Evolutionary conservation across 2,888 invertebrate genomes (phyloP), one percentile per base, ranked within the genome.

Genomic region (Xestia sexstrigata): DNA sequence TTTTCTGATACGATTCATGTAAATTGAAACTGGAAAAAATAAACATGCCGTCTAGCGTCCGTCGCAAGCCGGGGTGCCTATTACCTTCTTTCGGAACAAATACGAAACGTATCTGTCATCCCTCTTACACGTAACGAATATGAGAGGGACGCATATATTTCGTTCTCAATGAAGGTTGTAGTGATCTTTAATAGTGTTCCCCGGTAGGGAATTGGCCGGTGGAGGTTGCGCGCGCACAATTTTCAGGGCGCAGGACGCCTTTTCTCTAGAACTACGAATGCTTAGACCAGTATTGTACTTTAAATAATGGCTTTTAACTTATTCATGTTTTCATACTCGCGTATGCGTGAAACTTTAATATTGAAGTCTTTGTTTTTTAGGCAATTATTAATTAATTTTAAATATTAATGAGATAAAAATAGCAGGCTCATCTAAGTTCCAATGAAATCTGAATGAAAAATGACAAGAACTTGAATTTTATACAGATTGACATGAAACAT

Each of bases 241-340:
- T 93, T 94, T 93, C 94, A 96, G 94, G 92, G 96, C 96, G 96
- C 96, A 96, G 95, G 96, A 95, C 95, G 91, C 92, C 89, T 94
- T 92, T 91, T 82, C 68, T 74, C 76, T 83, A 93, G 95, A 89
- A 86, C 87, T 95, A 95, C 76, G 85, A 95, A 95, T 81, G 70
- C 90, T 90, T 94, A 96, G 96, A 96, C 90, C 88, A 17, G 92
- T 42, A 74, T 71, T 71, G 7, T 39, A 70, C 78, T 77, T 84
- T 76, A 85, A 82, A 79, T 78, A 73, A 66, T 26, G 20, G 1
- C 13, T 71, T 62, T 39, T 9, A 11, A 35, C n/a, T 20, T 23
- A 65, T 66, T 7, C 13, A 49, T 47, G 13, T 68, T 62, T 69
- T 47, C 1, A 5, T 9, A 15, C 23, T 30, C 3, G 11, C 2